Percentiles rank a stretch among this genome's conserved stretches.
phyloP scores from a whole-genome alignment of 2,797 vertebrate species.

The Danionella dracula region DNA sequence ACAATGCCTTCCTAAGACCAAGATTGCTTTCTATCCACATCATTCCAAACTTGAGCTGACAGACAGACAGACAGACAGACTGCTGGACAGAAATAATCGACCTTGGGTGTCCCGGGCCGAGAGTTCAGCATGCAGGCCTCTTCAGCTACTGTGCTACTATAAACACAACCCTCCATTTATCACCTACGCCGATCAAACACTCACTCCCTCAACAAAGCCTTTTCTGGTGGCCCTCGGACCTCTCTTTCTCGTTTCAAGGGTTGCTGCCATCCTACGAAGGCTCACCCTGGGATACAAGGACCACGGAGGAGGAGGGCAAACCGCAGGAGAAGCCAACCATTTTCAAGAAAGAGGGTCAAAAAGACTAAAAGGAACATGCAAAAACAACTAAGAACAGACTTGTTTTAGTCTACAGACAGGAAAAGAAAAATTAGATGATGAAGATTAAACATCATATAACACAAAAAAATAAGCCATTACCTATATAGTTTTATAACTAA shows the following conservation, averaged over 20 bases:
- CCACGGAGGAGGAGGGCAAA: background rate
- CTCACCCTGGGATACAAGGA: conserved; percentile 4
- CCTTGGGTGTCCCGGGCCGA: conserved; percentile 51
- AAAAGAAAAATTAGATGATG: too few relatives aligned
- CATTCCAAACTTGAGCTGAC: conserved; percentile 2
- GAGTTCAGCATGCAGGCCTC: conserved; percentile 38
- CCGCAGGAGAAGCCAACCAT: background rate
- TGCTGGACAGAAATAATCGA: conserved; percentile 63
- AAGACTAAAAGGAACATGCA: too few relatives aligned
- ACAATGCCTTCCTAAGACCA: too few relatives aligned
- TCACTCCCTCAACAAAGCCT: background rate
- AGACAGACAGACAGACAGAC: conserved; percentile 13
- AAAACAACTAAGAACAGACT: too few relatives aligned
- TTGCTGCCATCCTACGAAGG: conserved; percentile 4
- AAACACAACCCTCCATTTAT: conserved; percentile 26
- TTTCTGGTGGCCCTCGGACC: background rate
- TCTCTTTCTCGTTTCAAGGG: conserved; percentile 11
- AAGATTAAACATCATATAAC: too few relatives aligned
- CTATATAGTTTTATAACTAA: too few relatives aligned
- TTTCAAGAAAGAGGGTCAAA: background rate
- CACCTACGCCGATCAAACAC: conserved; percentile 22
- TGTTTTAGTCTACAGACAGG: too few relatives aligned
- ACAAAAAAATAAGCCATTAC: too few relatives aligned
- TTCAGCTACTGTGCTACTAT: conserved; percentile 38
- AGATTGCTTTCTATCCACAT: too few relatives aligned